phyloP scores from a whole-genome alignment of 2,113 vertebrate species.

The Corythaeola cristata region DNA sequence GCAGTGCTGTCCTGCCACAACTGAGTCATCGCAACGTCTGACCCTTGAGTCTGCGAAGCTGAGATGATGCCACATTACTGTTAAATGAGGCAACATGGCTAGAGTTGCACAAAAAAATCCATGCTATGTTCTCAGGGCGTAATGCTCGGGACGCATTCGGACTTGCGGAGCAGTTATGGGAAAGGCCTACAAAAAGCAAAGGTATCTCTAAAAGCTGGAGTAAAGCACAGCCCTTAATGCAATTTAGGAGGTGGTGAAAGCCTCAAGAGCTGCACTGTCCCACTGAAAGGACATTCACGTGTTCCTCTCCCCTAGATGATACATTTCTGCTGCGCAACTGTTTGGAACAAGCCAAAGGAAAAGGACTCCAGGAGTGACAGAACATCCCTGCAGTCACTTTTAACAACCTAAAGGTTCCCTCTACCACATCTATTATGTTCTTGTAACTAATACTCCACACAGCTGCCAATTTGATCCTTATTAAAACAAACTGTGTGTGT shows the following conservation, averaged over 20 bases:
- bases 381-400: background rate
- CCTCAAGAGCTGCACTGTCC: background rate
- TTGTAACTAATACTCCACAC: background rate
- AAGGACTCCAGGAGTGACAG: background rate
- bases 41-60: background rate
- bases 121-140: rapidly evolving
- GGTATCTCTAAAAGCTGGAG: background rate
- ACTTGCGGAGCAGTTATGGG: background rate
- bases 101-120: background rate
- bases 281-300: background rate
- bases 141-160: background rate
- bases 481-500: constrained; percentile 42
- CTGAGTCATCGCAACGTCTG: background rate
- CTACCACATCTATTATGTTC: background rate
- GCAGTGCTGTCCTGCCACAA: background rate
- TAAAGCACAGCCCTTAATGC: background rate
- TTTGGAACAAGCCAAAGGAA: background rate
- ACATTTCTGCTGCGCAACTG: background rate
- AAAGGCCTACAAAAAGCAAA: background rate
- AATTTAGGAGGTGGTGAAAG: background rate
- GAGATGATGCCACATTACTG: background rate
- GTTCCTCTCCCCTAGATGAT: background rate
- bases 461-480: constrained; percentile 33
- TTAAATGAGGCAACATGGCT: background rate
- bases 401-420: background rate